Base-by-base conservation (phyloP, 2,113 vertebrate genomes). In the Argyrosomus japonicus region DNA sequence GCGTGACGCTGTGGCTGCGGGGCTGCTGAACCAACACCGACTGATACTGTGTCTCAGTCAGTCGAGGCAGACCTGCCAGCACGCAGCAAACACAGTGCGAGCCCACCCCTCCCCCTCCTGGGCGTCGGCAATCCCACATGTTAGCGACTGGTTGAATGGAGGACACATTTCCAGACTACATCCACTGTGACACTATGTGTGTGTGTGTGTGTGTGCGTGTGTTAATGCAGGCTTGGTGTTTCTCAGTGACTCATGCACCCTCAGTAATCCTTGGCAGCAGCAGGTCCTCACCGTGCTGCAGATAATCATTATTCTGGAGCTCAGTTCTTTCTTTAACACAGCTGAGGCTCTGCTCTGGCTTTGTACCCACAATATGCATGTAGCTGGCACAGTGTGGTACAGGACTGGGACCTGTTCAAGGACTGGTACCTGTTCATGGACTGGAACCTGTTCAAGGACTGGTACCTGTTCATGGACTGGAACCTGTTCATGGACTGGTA, bases 241-340 rank as follows among this genome's bases (percentile, higher is more conserved):
- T 86, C 65, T 72, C 67, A 5, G 88, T 90, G 89, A 90, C 86
- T 93, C 87, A 91, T 81, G 82, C 64, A 1, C n/a, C 73, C 64
- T 60, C 58, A 50, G 48, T 79, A 27, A 86, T 82, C 80, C 54
- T 71, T 29, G 50, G 76, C 58, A 76, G 53, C 58, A 12, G 48
- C 64, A 60, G 84, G 47, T 72, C 80, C 25, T 84, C 80, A 60
- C 58, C 36, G 15, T 56, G 48, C 74, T 32, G 25, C 65, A 77
- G 45, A 81, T 80, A 69, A 80, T 72, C 77, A 87, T 75, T 77
- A 85, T 45, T 81, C 54, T 73, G 78, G 11, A 7, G 64, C 36
- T 83, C 65, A 6, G 12, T 36, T 68, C 70, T 77, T 71, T 60
- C 69, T 83, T 72, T 62, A 75, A 65, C 78, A 17, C 79, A 83